Evolutionary conservation across 2,888 invertebrate genomes (phyloP), one percentile per base, ranked within the genome.

Genomic region (Troides aeacus): DNA sequence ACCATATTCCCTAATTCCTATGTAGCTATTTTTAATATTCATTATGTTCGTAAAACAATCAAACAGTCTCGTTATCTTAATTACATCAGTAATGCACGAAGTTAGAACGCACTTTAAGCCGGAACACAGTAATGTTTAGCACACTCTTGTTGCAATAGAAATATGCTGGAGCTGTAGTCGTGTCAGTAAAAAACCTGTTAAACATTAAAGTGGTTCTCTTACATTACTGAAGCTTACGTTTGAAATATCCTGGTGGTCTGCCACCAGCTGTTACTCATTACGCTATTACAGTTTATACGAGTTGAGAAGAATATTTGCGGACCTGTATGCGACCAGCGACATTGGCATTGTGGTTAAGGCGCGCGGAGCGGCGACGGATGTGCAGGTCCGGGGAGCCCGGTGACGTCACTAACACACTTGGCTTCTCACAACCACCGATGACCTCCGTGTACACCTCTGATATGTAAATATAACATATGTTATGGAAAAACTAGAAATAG

Each of bases 361-460:
- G 84, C 72, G 86, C 81, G 57, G 92, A 88, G 66, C 89, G 89
- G 64, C 93, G 88, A 74, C 94, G 88, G 83, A 93, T 88, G 83
- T 96, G 96, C 75, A 96, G 93, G 85, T 97, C 97, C 18, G 98
- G 98, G 71, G 98, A 98, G 60, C 97, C 97, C 10, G 98, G 98
- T 76, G 98, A 98, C 78, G 98, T 98, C 81, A 98, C 97, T 84
- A 98, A 94, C 74, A 98, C 97, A 90, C 97, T 97, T 62, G 98
- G 98, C 83, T 98, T 96, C 85, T 97, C 97, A 78, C 95, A 94
- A 66, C 94, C 93, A 74, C 94, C 93, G 82, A 89, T 86, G 73
- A 88, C 88, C 75, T 93, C 93, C 84, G 92, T 92, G 89, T 95
- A 95, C 71, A 95, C 92, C 84, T 95, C 96, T 58, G 57, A 24